Evolutionary conservation across 2,113 vertebrate species (phyloP).

Genomic region (Microcebus lehilahytsara): DNA sequence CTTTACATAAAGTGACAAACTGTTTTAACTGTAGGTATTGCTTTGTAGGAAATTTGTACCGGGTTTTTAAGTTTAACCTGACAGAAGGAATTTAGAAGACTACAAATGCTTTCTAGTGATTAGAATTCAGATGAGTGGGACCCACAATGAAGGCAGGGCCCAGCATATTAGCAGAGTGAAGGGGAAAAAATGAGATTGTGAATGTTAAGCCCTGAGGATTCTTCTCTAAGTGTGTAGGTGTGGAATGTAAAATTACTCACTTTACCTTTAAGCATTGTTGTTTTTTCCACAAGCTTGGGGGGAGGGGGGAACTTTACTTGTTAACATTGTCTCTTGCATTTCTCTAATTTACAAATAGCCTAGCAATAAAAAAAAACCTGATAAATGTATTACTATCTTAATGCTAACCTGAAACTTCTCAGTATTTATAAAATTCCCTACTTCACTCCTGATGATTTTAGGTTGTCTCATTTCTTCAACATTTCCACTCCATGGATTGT

Average conservation of each 20-base stretch:
- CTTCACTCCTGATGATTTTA: neutral
- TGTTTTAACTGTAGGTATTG: slow-evolving; percentile 38
- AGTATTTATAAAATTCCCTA: neutral
- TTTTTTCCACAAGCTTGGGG: neutral
- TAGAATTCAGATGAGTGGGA: neutral
- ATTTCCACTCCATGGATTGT: neutral
- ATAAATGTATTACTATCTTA: neutral
- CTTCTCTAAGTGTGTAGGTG: neutral
- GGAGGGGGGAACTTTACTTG: neutral
- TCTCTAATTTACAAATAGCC: neutral
- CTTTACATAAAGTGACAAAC: slow-evolving; percentile 41
- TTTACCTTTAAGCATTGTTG: neutral
- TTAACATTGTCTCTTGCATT: neutral
- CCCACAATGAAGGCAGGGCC: neutral
- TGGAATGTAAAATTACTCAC: neutral
- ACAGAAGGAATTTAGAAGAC: slow-evolving; percentile 21
- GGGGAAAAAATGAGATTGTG: neutral
- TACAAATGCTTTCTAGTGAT: neutral
- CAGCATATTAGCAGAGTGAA: neutral
- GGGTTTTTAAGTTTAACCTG: slow-evolving; percentile 30
- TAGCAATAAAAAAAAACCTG: neutral
- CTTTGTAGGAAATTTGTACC: slow-evolving; percentile 33
- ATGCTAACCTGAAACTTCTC: neutral
- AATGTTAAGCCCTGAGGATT: neutral
- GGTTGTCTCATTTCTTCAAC: neutral